Percentiles rank a stretch among this genome's conserved stretches.
Evolutionary conservation across 2,797 vertebrate genomes (phyloP).

Genomic region (Sarcophilus harrisii): DNA sequence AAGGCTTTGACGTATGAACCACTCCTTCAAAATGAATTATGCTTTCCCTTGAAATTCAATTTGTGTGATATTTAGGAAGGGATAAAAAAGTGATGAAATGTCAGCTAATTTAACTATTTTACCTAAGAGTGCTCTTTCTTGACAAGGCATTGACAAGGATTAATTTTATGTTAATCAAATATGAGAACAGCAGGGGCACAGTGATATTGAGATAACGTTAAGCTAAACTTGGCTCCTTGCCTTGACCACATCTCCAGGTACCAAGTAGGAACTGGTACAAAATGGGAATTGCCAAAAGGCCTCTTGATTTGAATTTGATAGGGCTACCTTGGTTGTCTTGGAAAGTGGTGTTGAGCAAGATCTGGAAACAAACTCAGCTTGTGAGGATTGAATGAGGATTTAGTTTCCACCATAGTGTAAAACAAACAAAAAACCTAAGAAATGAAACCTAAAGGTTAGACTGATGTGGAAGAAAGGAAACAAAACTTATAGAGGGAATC

Average conservation of each 20-base stretch:
- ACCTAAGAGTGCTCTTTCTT: slow-evolving; percentile 50
- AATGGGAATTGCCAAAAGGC: neutral
- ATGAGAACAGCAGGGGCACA: slow-evolving; percentile 39
- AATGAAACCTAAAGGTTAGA: too few species aligned
- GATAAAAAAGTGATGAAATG: neutral
- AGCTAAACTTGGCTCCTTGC: neutral
- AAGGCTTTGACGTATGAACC: slow-evolving; percentile 56
- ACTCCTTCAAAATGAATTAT: slow-evolving; percentile 51
- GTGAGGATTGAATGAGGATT: too few species aligned
- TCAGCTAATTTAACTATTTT: slow-evolving; percentile 54
- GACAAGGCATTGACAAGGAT: slow-evolving; percentile 43
- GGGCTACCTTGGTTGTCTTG: neutral
- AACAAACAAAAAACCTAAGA: too few species aligned
- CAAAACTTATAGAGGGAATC: too few species aligned
- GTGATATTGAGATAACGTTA: slow-evolving; percentile 42
- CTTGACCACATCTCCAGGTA: neutral
- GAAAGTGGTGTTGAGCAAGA: rapidly evolving
- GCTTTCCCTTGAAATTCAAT: slow-evolving; percentile 60
- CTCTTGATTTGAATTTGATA: neutral
- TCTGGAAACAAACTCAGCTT: neutral
- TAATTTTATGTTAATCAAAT: slow-evolving; percentile 54
- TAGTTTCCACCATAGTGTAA: too few species aligned
- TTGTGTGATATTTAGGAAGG: slow-evolving; percentile 29
- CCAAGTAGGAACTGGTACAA: neutral
- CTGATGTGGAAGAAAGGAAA: too few species aligned